phyloP scores from a whole-genome alignment of 2,797 vertebrate genomes.

The Sebastes hubbsi region DNA sequence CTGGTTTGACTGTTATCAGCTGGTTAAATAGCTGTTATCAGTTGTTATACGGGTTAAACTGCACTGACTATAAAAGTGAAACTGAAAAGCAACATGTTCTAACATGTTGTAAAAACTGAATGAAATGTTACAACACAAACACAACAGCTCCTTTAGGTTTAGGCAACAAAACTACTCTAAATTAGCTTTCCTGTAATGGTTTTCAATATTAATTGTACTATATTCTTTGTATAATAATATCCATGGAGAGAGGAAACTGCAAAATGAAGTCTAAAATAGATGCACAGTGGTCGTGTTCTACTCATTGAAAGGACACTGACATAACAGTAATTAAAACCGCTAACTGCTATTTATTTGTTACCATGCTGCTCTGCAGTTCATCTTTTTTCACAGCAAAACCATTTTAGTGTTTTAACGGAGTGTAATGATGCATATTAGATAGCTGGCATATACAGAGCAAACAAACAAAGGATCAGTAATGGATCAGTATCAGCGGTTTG shows the following conservation, averaged over 20 bases:
- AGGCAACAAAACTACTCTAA: too few relatives aligned
- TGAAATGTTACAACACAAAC: too few relatives aligned
- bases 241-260: background rate
- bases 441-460: background rate
- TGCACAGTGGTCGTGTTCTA: background rate
- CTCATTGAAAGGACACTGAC: slow-evolving; percentile 23
- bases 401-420: slow-evolving; percentile 32
- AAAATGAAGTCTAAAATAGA: background rate
- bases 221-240: background rate
- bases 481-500: background rate
- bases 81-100: too few relatives aligned
- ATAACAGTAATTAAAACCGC: slow-evolving; percentile 27
- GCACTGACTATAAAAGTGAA: too few relatives aligned
- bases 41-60: too few relatives aligned
- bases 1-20: too few relatives aligned
- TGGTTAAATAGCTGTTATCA: too few relatives aligned
- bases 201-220: background rate
- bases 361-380: background rate
- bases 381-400: slow-evolving; percentile 7
- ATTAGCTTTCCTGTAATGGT: background rate
- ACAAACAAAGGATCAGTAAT: slow-evolving; percentile 21
- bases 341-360: slow-evolving; percentile 15
- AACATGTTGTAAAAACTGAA: too few relatives aligned
- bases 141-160: too few relatives aligned
- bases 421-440: slow-evolving; percentile 53